Evolutionary conservation across 2,888 invertebrate genomes (phyloP).

Genomic region (Coleophora deauratella): DNA sequence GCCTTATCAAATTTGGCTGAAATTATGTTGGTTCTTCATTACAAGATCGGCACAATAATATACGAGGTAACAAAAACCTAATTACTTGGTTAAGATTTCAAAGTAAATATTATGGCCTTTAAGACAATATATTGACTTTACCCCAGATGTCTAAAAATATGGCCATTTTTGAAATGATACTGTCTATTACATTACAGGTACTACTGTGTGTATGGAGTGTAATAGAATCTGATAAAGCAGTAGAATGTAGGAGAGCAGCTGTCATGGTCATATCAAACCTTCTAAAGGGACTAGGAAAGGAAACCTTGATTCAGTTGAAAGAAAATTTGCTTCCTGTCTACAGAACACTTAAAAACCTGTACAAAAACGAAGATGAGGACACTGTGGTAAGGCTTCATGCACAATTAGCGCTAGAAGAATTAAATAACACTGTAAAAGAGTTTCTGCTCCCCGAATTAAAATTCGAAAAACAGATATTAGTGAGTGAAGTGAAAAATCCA

Average conservation of each 20-base stretch:
- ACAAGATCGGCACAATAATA: slow-evolving; percentile 80
- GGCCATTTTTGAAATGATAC: too few relatives aligned
- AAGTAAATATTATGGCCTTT: too few relatives aligned
- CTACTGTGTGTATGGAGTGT: slow-evolving; percentile 80
- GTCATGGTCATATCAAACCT: slow-evolving; percentile 84
- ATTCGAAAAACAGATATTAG: slow-evolving; percentile 73
- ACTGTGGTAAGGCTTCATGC: slow-evolving; percentile 80
- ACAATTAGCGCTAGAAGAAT: slow-evolving; percentile 83
- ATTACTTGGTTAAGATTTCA: too few relatives aligned
- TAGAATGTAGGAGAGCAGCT: slow-evolving; percentile 85
- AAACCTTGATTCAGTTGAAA: slow-evolving; percentile 78
- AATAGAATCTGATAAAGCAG: slow-evolving; percentile 79
- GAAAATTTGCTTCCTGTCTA: slow-evolving; percentile 81
- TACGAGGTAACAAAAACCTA: slow-evolving; percentile 80
- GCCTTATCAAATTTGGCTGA: slow-evolving; percentile 90
- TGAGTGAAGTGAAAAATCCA: slow-evolving; percentile 24
- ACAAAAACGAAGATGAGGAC: slow-evolving; percentile 78
- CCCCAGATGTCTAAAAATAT: too few relatives aligned
- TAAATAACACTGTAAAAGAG: slow-evolving; percentile 78
- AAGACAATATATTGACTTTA: too few relatives aligned
- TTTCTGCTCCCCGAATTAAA: slow-evolving; percentile 74
- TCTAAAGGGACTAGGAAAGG: slow-evolving; percentile 82
- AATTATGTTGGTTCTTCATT: slow-evolving; percentile 82
- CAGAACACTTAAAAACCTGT: slow-evolving; percentile 78
- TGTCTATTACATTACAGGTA: too few relatives aligned